Conservation (phyloP, 2,113 vertebrate genomes). For the Erinaceus europaeus region DNA sequence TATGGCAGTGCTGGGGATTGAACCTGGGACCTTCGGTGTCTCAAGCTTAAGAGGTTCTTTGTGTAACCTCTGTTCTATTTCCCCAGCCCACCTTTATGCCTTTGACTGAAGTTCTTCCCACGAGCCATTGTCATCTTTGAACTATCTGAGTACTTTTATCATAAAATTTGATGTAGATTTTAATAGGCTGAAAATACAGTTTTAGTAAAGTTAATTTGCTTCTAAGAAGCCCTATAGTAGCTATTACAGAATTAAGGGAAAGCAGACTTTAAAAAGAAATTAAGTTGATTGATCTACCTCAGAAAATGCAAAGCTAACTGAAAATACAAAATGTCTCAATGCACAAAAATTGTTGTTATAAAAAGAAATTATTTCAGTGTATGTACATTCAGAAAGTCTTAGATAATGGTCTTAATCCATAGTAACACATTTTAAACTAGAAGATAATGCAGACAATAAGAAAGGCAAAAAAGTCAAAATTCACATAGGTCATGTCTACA, state of each 20-base stretch:
- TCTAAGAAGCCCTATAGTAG: slow-evolving; percentile 44
- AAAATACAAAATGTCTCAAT: slow-evolving; percentile 36
- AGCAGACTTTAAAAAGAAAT: slow-evolving; percentile 20
- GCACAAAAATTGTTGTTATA: slow-evolving; percentile 31
- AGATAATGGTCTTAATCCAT: slow-evolving; percentile 52
- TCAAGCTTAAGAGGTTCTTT: too few relatives aligned
- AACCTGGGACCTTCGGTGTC: too few relatives aligned
- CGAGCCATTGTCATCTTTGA: slow-evolving; percentile 51
- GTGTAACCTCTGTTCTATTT: too few relatives aligned
- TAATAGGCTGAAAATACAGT: slow-evolving; percentile 37
- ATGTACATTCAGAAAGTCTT: slow-evolving; percentile 14
- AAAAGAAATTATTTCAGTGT: slow-evolving; percentile 52
- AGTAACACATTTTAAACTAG: slow-evolving; percentile 31
- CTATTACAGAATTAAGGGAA: slow-evolving; percentile 4
- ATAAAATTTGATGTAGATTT: slow-evolving; percentile 50
- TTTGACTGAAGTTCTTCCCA: too few relatives aligned
- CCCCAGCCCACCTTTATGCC: too few relatives aligned
- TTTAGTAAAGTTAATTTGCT: slow-evolving; percentile 51
- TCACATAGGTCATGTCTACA: background rate
- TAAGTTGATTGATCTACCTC: slow-evolving; percentile 17
- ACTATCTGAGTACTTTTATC: slow-evolving; percentile 43
- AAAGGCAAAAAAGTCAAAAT: background rate
- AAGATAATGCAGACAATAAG: slow-evolving; percentile 8
- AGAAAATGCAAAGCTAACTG: slow-evolving; percentile 50
- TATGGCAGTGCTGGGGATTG: too few relatives aligned